Conservation (phyloP, 2,888 invertebrate genomes). For the Anticlea derivata region DNA sequence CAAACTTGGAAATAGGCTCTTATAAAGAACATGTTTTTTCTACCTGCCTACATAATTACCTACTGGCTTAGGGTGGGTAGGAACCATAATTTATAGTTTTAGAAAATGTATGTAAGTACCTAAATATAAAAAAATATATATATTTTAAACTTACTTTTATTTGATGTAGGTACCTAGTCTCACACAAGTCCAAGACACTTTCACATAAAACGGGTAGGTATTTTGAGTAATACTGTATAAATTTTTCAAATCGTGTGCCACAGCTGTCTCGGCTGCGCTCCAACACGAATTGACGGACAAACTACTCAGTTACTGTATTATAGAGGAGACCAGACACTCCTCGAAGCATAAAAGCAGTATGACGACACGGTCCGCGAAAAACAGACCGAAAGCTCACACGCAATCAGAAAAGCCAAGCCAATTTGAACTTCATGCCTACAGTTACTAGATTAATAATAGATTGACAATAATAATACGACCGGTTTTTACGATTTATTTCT, state of each 20-base stretch:
- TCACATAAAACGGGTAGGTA: constrained; percentile 47
- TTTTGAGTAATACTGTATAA: constrained; percentile 12
- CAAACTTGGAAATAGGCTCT: too few relatives aligned
- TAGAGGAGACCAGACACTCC: constrained; percentile 42
- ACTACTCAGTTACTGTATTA: constrained; percentile 40
- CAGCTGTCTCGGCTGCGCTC: constrained; percentile 56
- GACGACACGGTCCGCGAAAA: constrained; percentile 37
- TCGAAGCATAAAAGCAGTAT: constrained; percentile 38
- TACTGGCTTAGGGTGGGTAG: too few relatives aligned
- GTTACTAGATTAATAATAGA: constrained; percentile 1
- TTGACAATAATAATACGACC: neutral
- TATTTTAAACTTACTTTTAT: constrained; percentile 62
- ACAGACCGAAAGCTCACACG: constrained; percentile 41
- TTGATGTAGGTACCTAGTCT: constrained; percentile 37
- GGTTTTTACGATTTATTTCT: constrained; percentile 15
- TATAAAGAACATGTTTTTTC: too few relatives aligned
- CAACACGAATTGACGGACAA: constrained; percentile 55
- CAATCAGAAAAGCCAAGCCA: constrained; percentile 24
- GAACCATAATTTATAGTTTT: too few relatives aligned
- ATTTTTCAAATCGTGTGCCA: constrained; percentile 46
- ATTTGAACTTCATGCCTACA: constrained; percentile 14
- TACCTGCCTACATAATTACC: too few relatives aligned
- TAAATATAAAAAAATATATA: too few relatives aligned
- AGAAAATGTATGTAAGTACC: too few relatives aligned
- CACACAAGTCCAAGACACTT: constrained; percentile 21